Percentiles rank a stretch among this genome's conserved stretches.
Conservation (phyloP, 1,140 invertebrate species). For the Teleopsis dalmanni region DNA sequence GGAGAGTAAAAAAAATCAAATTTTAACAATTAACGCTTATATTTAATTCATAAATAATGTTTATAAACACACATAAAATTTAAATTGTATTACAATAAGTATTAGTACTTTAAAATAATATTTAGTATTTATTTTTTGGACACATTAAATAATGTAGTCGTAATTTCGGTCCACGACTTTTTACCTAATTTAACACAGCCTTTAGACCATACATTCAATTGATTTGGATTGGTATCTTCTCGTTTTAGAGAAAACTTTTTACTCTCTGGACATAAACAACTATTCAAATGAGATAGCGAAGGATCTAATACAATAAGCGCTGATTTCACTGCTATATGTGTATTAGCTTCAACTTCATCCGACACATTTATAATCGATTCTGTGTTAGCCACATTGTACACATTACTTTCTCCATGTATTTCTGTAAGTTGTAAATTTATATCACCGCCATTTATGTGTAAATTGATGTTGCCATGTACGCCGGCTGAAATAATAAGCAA, state of each 20-base stretch:
- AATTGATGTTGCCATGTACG: constrained; percentile 33
- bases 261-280: constrained; percentile 12
- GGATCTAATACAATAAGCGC: constrained; percentile 18
- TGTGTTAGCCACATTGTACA: constrained; percentile 20
- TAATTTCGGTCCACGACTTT: constrained; percentile 27
- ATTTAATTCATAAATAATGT: no score
- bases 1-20: no score
- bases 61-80: no score
- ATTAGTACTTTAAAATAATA: no score
- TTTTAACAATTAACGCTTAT: no score
- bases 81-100: no score
- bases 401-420: constrained; percentile 24
- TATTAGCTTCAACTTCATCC: constrained; percentile 26
- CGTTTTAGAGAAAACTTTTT: constrained; percentile 18
- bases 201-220: constrained; percentile 17
- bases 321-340: not conserved
- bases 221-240: constrained; percentile 16
- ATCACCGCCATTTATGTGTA: constrained; percentile 28
- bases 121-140: constrained; percentile 24
- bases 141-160: constrained; percentile 36
- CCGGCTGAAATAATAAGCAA: constrained; percentile 22
- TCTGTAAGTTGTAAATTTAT: constrained; percentile 37
- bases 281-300: constrained; percentile 22
- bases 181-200: constrained; percentile 31
- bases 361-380: constrained; percentile 35